Percentiles rank a stretch among this genome's conserved stretches.
Conservation (phyloP, 2,113 vertebrate genomes). For the Cepphus grylle region DNA sequence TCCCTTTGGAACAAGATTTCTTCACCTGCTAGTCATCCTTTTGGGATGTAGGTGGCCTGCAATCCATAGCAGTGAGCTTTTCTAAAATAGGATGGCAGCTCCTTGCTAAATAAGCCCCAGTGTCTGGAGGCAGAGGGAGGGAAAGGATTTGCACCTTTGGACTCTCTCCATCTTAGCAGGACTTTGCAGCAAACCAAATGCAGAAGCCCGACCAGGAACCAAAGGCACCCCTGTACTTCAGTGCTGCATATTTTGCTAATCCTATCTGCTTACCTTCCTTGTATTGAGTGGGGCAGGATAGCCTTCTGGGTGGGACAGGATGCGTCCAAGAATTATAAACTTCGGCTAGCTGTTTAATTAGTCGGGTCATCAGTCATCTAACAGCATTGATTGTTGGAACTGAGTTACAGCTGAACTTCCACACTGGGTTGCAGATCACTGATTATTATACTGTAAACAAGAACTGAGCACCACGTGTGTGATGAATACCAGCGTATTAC, state of each 20-base stretch:
- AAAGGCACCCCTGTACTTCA: background rate
- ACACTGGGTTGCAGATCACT: background rate
- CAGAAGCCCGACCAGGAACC: background rate
- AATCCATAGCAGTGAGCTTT: background rate
- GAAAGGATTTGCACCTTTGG: background rate
- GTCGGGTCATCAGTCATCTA: background rate
- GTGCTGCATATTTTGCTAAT: background rate
- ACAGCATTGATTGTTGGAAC: background rate
- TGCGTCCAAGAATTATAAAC: background rate
- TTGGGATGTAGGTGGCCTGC: background rate
- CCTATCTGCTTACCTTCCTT: background rate
- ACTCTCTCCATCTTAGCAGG: background rate
- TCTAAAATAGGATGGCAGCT: background rate
- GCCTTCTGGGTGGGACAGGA: background rate
- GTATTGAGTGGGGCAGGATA: background rate
- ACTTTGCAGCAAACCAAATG: background rate
- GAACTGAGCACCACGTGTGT: background rate
- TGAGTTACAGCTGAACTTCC: background rate
- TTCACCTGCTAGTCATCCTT: background rate
- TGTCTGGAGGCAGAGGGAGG: background rate
- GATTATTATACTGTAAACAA: background rate
- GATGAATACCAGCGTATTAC: background rate
- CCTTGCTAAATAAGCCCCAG: background rate
- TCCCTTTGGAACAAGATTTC: background rate
- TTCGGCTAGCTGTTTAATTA: background rate